Conservation (phyloP, 2,888 invertebrate species). For the Eumerus sabulonum region DNA sequence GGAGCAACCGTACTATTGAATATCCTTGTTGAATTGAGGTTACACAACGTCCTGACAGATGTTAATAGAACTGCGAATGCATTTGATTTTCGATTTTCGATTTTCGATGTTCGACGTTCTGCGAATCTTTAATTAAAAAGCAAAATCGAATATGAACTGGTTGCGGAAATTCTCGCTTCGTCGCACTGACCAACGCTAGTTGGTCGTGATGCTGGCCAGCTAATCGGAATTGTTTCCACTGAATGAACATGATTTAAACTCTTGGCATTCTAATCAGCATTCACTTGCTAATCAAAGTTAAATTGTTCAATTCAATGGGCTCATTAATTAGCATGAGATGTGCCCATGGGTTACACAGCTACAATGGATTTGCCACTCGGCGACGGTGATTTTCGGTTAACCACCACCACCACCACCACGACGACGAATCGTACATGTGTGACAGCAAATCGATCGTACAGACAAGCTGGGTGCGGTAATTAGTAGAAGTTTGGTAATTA, state of each 20-base stretch:
- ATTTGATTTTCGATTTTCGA: neutral
- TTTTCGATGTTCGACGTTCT: slow-evolving; percentile 13
- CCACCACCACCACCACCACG: neutral
- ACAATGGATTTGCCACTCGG: neutral
- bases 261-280: slow-evolving; percentile 26
- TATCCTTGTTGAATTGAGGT: neutral
- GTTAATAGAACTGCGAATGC: slow-evolving; percentile 33
- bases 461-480: slow-evolving; percentile 24
- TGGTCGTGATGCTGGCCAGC: too few relatives aligned
- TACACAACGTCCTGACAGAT: slow-evolving; percentile 15
- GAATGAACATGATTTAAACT: slow-evolving; percentile 4
- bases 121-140: neutral
- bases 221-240: neutral
- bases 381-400: neutral
- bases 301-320: slow-evolving; percentile 56
- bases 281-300: slow-evolving; percentile 55
- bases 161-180: too few relatives aligned
- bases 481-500: slow-evolving; percentile 48
- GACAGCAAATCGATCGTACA: slow-evolving; percentile 7
- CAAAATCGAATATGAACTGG: slow-evolving; percentile 16
- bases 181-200: too few relatives aligned
- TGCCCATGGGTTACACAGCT: slow-evolving; percentile 18
- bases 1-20: too few relatives aligned
- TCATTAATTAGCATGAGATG: slow-evolving; percentile 47
- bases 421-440: too few relatives aligned